phyloP scores from a whole-genome alignment of 2,113 vertebrate species.

The Macquaria australasica region DNA sequence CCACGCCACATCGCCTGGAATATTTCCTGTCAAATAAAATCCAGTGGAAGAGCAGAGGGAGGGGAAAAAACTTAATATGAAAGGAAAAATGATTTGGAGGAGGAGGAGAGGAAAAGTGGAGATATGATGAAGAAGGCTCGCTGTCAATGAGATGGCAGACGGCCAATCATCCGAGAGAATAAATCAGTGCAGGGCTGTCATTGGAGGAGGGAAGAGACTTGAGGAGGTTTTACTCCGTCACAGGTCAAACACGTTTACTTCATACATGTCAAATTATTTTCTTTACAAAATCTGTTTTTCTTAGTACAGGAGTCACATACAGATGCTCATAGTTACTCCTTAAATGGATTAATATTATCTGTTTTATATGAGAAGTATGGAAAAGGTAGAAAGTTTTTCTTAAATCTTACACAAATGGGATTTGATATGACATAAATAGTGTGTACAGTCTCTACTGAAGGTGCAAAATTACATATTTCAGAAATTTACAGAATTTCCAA shows the following conservation, averaged over 20 bases:
- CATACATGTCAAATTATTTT: not conserved
- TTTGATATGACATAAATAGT: too few species aligned
- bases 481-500: not conserved
- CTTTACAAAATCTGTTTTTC: not conserved
- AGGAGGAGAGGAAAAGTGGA: constrained; percentile 65
- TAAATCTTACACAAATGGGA: too few species aligned
- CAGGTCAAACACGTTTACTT: not conserved
- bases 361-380: not conserved
- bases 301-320: not conserved
- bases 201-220: constrained; percentile 47
- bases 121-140: constrained; percentile 68
- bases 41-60: constrained; percentile 50
- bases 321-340: not conserved
- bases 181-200: constrained; percentile 54
- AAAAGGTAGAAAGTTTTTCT: not conserved
- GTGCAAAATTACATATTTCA: too few species aligned
- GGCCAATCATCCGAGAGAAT: constrained; percentile 68
- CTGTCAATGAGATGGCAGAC: constrained; percentile 64
- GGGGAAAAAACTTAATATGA: constrained; percentile 73
- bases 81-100: constrained; percentile 70
- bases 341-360: not conserved
- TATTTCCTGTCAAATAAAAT: constrained; percentile 79
- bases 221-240: constrained; percentile 31
- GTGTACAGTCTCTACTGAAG: not conserved
- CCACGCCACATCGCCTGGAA: constrained; percentile 61